phyloP scores from a whole-genome alignment of 1,140 invertebrate species.

The Drosophila equinoxialis region DNA sequence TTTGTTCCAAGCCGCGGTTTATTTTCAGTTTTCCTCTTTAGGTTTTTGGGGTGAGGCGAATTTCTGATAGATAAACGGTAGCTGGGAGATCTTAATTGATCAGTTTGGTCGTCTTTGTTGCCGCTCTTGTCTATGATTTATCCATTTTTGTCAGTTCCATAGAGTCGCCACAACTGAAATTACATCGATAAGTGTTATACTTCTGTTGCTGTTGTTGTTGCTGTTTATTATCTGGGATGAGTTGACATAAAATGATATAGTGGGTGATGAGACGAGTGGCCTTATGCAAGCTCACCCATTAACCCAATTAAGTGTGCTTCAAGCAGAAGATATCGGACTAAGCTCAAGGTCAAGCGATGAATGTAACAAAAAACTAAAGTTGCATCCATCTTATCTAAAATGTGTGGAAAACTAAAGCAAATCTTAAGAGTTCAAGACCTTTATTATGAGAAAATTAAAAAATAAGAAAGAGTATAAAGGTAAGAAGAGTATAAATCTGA shows the following conservation, averaged over 20 bases:
- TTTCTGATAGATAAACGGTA: conserved; percentile 50
- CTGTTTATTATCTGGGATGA: conserved; percentile 25
- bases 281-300: conserved; percentile 2
- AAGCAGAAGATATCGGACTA: background rate
- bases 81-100: conserved; percentile 53
- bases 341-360: background rate
- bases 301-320: conserved; percentile 30
- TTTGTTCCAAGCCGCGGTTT: conserved; percentile 62
- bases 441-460: background rate
- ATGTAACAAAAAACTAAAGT: background rate
- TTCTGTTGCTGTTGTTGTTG: background rate
- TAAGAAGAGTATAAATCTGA: background rate
- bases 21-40: background rate
- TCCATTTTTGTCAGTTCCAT: conserved; percentile 65
- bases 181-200: conserved; percentile 27
- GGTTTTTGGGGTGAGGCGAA: background rate
- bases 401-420: background rate
- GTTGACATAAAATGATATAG: conserved; percentile 58
- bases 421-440: background rate
- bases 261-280: conserved; percentile 14
- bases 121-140: conserved; percentile 49
- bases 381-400: background rate
- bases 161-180: conserved; percentile 75
- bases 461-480: background rate
- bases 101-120: conserved; percentile 42